Evolutionary conservation across 2,888 invertebrate genomes (phyloP).

Genomic region (Lasioglossum villosulum): DNA sequence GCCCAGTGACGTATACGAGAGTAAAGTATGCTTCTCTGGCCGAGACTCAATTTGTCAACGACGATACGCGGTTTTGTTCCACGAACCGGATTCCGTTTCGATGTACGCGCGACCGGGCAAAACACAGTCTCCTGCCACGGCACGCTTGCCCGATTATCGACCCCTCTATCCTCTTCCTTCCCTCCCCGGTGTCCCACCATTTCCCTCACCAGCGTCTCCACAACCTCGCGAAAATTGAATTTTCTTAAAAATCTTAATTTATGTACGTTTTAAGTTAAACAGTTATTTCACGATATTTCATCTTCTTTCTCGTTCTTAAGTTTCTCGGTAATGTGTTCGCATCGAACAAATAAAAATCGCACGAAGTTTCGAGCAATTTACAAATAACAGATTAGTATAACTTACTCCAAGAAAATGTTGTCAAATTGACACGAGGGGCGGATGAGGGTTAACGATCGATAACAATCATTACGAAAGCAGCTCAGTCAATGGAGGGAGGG

Average conservation of each 20-base stretch:
- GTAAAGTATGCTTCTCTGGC: slow-evolving; percentile 71
- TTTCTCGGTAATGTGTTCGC: no score
- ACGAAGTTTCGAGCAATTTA: no score
- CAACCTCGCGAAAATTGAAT: neutral
- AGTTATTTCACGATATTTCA: no score
- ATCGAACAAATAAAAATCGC: no score
- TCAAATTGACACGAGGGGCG: no score
- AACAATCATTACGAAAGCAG: neutral
- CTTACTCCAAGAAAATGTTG: no score
- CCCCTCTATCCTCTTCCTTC: slow-evolving; percentile 32
- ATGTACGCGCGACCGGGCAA: slow-evolving; percentile 77
- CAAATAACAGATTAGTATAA: no score
- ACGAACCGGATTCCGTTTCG: slow-evolving; percentile 81
- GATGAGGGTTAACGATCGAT: neutral
- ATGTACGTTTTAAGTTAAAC: no score
- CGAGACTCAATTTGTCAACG: slow-evolving; percentile 82
- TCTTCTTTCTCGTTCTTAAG: no score
- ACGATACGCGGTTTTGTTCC: slow-evolving; percentile 79
- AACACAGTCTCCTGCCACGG: slow-evolving; percentile 72
- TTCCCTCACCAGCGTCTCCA: neutral
- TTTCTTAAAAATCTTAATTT: no score
- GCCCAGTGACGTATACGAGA: slow-evolving; percentile 61
- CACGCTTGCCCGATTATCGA: slow-evolving; percentile 73
- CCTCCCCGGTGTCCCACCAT: neutral
- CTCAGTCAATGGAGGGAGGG: neutral